Evolutionary conservation across 1,140 invertebrate genomes (phyloP).

Genomic region (Vanessa tameamea): DNA sequence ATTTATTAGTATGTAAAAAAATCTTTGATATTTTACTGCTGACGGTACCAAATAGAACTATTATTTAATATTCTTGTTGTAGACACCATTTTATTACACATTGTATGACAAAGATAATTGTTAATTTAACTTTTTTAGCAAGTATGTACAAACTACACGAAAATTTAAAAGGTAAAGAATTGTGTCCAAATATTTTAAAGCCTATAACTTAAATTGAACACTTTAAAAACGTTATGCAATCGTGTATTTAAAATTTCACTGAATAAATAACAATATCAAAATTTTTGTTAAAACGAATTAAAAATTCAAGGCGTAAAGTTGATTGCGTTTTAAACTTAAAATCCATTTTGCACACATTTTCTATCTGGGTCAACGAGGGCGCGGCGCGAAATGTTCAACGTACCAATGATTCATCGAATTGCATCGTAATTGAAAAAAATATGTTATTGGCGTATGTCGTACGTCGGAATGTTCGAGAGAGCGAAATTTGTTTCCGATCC

Average conservation of each 20-base stretch:
- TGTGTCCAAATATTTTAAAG: too few relatives aligned
- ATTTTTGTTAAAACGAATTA: constrained; percentile 17
- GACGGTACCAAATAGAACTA: too few relatives aligned
- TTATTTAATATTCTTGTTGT: too few relatives aligned
- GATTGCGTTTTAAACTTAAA: constrained; percentile 28
- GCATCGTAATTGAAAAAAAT: constrained; percentile 30
- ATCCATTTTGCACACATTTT: constrained; percentile 27
- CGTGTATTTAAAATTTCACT: neutral
- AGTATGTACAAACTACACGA: too few relatives aligned
- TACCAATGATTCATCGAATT: constrained; percentile 29
- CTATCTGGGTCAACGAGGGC: constrained; percentile 22
- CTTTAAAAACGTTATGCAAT: neutral
- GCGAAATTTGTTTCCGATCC: constrained; percentile 23
- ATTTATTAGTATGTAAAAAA: too few relatives aligned
- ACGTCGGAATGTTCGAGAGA: constrained; percentile 13
- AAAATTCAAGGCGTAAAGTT: constrained; percentile 25
- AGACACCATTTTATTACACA: too few relatives aligned
- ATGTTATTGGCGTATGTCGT: constrained; percentile 20
- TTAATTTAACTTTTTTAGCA: too few relatives aligned
- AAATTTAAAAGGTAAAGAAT: too few relatives aligned
- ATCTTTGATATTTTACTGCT: too few relatives aligned
- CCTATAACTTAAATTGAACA: too few relatives aligned
- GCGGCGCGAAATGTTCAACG: constrained; percentile 19
- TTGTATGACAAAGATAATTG: too few relatives aligned
- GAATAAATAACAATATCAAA: constrained; percentile 21